A percentile compares a stretch with the other conserved stretches of the same genome.
Conservation (phyloP, 2,888 invertebrate species). For the Dinocampus coccinellae region DNA sequence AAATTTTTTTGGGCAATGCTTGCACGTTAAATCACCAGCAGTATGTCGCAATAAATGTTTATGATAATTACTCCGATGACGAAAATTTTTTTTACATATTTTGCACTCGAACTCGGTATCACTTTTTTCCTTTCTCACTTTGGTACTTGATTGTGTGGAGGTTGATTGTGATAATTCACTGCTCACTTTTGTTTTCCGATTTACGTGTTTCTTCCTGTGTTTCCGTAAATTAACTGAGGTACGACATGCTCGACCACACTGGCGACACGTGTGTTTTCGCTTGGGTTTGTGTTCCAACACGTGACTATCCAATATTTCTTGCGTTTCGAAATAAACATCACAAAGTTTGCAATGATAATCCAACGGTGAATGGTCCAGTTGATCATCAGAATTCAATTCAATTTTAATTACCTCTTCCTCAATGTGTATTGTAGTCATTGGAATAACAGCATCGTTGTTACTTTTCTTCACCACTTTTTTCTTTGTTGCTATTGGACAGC, state of each 20-base stretch:
- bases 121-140: conserved; percentile 51
- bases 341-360: conserved; percentile 60
- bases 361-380: conserved; percentile 57
- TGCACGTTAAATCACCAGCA: conserved; percentile 62
- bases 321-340: conserved; percentile 55
- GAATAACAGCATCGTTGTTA: conserved; percentile 38
- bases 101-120: conserved; percentile 59
- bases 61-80: conserved; percentile 63
- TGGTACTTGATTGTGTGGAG: conserved; percentile 35
- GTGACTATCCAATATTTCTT: conserved; percentile 55
- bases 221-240: conserved; percentile 57
- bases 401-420: conserved; percentile 21
- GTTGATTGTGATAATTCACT: conserved; percentile 26
- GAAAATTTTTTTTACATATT: conserved; percentile 63
- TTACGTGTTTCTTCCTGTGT: conserved; percentile 60
- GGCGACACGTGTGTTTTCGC: conserved; percentile 60
- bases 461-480: conserved; percentile 59
- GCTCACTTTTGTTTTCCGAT: conserved; percentile 47
- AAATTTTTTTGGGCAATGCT: conserved; percentile 65
- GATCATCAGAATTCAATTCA: conserved; percentile 27
- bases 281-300: conserved; percentile 54
- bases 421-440: conserved; percentile 5
- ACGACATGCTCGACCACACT: conserved; percentile 60
- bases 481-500: conserved; percentile 58
- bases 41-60: conserved; percentile 62